Base-by-base conservation (phyloP, 2,888 invertebrate genomes). In the Falcaria lacertinaria region DNA sequence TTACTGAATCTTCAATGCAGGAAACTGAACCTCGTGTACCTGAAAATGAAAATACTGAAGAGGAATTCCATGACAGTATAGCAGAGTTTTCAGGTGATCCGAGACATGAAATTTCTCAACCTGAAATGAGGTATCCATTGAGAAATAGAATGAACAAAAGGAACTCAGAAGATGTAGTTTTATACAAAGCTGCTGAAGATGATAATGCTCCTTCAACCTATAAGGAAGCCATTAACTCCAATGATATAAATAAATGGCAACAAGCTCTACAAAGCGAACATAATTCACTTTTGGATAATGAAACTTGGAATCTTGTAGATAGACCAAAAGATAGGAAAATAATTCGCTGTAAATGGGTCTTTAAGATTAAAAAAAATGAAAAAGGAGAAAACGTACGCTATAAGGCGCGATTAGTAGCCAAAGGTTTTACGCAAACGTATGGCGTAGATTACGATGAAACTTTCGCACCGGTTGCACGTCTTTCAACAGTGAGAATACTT, bases 371-470 rank as follows among this genome's bases (percentile, higher is more conserved):
- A 33, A 33, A 13, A n/a, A 33, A 33, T 1, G 13, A n/a, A 13
- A 2, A 33, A 4, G 33, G 33, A 13, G 4, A 14, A 33, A 4
- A 33, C 35, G 28, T 15, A 41, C n/a, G n/a, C n/a, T n/a, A n/a
- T 11, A 39, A 39, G 17, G 43, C 39, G 7, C 34, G 39, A 1
- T 5, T 43, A 1, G 32, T 40, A 6, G 40, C 40, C 3, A 34
- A 32, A 19, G 44, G 44, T 4, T 40, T 17, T 15, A 33, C 36
- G 4, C 44, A 44, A 19, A 13, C 15, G 22, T 17, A 16, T 11
- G 40, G 40, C 1, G 15, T 40, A 1, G 44, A 44, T 33, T 44
- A 36, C 28, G 32, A 40, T 33, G 40, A 40, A 16, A 40, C 40
- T 13, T 44, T 19, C n/a, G 15, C 40, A 8, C 44, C 44, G n/a